Conservation (phyloP, 2,888 invertebrate genomes). For the Phanerotoma sp. region DNA sequence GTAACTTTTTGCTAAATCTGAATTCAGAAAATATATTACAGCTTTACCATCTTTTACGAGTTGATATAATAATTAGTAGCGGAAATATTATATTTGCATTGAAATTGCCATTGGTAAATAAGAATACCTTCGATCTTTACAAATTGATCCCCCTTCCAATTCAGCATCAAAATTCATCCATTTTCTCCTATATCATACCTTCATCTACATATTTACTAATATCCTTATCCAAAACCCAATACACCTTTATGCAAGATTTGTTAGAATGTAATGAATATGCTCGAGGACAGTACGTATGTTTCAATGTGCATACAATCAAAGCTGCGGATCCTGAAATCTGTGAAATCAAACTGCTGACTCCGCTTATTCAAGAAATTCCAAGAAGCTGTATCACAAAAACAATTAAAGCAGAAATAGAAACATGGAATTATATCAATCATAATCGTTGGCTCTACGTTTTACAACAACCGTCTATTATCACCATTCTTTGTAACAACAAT, state of each 20-base stretch:
- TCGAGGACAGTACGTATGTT: conserved; percentile 5
- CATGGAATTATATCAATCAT: conserved; percentile 9
- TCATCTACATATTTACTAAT: conserved; percentile 8
- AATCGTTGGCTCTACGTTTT: conserved; percentile 30
- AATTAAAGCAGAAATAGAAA: conserved; percentile 12
- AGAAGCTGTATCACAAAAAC: conserved; percentile 5
- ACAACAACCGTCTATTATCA: conserved; percentile 12
- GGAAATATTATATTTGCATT: too few relatives aligned
- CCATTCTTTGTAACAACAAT: conserved; percentile 2
- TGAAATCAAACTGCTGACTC: conserved; percentile 5
- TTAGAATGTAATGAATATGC: conserved; percentile 12
- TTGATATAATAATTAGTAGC: too few relatives aligned
- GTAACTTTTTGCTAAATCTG: too few relatives aligned
- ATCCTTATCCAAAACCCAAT: conserved; percentile 14
- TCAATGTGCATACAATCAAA: conserved; percentile 5
- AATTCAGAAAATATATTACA: too few relatives aligned
- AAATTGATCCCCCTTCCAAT: conserved; percentile 19
- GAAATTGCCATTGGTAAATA: too few relatives aligned
- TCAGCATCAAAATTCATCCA: conserved; percentile 21
- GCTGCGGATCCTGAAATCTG: neutral
- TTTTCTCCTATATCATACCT: conserved; percentile 22
- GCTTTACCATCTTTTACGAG: too few relatives aligned
- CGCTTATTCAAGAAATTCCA: conserved; percentile 3
- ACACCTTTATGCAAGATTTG: conserved; percentile 4
- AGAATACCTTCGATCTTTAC: neutral